Evolutionary conservation across 1,140 invertebrate genomes (phyloP).

Genomic region (Drosophila auraria): DNA sequence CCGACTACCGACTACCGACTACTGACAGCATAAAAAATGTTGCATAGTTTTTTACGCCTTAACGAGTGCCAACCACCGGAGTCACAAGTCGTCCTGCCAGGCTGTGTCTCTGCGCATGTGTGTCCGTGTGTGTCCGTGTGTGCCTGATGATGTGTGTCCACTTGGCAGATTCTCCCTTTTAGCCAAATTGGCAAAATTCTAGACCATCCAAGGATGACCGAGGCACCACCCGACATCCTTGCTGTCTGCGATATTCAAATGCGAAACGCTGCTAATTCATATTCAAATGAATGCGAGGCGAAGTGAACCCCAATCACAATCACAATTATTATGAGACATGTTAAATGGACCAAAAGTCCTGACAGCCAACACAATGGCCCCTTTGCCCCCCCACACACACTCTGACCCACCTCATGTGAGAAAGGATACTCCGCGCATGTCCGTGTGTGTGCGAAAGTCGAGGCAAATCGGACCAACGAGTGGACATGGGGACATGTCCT

Average conservation of each 20-base stretch:
- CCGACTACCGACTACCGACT: conserved; percentile 3
- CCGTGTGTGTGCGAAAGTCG: conserved; percentile 38
- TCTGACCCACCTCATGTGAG: conserved; percentile 26
- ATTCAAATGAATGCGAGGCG: conserved; percentile 83
- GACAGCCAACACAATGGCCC: conserved; percentile 51
- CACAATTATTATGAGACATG: conserved; percentile 85
- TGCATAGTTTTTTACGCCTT: conserved; percentile 81
- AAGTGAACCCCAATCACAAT: conserved; percentile 84
- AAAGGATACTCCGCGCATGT: conserved; percentile 68
- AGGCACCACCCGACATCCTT: conserved; percentile 5
- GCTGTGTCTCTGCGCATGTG: conserved; percentile 30
- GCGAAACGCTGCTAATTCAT: conserved; percentile 82
- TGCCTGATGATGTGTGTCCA: conserved; percentile 53
- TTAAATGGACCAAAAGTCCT: conserved; percentile 85
- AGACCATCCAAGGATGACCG: conserved; percentile 55
- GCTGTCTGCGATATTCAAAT: conserved; percentile 46
- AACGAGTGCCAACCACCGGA: conserved; percentile 79
- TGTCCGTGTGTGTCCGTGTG: conserved; percentile 32
- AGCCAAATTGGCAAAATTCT: conserved; percentile 82
- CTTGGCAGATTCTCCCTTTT: conserved; percentile 75
- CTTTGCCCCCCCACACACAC: background rate
- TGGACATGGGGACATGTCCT: conserved; percentile 57
- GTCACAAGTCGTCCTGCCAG: conserved; percentile 54
- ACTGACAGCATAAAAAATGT: conserved; percentile 78
- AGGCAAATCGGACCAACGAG: conserved; percentile 56